Evolutionary conservation across 2,888 invertebrate species (phyloP).

Genomic region (Sylvicola cinctus): DNA sequence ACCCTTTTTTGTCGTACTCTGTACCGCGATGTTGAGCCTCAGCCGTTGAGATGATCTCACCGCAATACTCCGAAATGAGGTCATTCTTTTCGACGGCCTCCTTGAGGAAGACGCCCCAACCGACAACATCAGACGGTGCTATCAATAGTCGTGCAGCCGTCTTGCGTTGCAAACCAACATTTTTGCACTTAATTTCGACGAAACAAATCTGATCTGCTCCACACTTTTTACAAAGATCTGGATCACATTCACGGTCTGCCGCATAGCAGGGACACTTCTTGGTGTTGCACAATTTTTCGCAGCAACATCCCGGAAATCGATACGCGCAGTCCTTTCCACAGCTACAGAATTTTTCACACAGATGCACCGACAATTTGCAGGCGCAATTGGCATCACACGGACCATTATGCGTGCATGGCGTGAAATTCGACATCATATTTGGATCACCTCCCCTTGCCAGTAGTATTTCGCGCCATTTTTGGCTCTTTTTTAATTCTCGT

Average conservation of each 20-base stretch:
- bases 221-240: conserved; percentile 89
- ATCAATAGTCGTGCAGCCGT: conserved; percentile 77
- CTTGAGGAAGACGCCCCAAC: conserved; percentile 97
- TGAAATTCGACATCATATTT: conserved; percentile 72
- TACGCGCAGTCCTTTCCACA: conserved; percentile 91
- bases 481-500: conserved; percentile 89
- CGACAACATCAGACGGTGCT: conserved; percentile 96
- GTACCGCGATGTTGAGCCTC: conserved; percentile 97
- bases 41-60: conserved; percentile 95
- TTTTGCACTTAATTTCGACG: conserved; percentile 69
- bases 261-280: conserved; percentile 98
- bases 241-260: conserved; percentile 97
- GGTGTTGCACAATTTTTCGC: conserved; percentile 96
- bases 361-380: conserved; percentile 85
- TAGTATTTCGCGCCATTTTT: conserved; percentile 86
- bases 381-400: conserved; percentile 81
- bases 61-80: conserved; percentile 98
- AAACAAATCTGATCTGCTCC: conserved; percentile 75
- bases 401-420: conserved; percentile 89
- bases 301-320: conserved; percentile 93
- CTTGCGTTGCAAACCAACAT: conserved; percentile 80
- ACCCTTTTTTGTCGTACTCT: conserved; percentile 98
- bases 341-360: conserved; percentile 97
- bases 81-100: conserved; percentile 93
- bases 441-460: conserved; percentile 73